Evolutionary conservation across 2,113 vertebrate genomes (phyloP).

Genomic region (Cygnus buccinator): DNA sequence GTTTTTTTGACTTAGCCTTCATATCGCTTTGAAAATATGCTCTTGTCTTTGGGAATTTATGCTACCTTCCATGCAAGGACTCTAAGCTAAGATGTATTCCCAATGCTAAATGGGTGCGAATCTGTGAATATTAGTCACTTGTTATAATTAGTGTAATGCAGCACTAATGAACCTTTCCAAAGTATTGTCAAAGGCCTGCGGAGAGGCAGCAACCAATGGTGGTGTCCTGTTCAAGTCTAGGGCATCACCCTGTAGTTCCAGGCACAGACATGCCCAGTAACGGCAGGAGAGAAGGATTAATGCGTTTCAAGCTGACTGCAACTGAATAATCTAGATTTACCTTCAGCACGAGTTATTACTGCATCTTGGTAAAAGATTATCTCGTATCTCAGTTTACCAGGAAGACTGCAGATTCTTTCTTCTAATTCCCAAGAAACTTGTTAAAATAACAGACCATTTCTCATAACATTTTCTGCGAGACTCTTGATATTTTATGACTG

Average conservation of each 20-base stretch:
- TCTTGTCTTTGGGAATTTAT: not conserved
- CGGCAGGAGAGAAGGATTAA: not conserved
- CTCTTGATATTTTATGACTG: slow-evolving; percentile 59
- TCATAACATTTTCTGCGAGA: slow-evolving; percentile 61
- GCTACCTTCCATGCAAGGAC: not conserved
- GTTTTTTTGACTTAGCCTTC: not conserved
- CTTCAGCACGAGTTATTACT: not conserved
- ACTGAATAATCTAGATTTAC: slow-evolving; percentile 3
- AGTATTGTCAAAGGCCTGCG: not conserved
- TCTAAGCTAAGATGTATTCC: not conserved
- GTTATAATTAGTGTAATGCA: not conserved
- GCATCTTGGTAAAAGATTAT: slow-evolving; percentile 37
- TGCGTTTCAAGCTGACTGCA: not conserved
- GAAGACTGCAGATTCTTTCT: not conserved
- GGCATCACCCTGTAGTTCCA: not conserved
- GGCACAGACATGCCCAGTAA: not conserved
- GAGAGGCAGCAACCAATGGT: not conserved
- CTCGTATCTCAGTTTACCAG: slow-evolving; percentile 36
- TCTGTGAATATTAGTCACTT: not conserved
- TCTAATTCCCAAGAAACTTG: slow-evolving; percentile 27
- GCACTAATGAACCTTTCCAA: not conserved
- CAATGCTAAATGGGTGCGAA: not conserved
- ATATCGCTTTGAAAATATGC: not conserved
- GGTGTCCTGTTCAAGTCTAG: not conserved
- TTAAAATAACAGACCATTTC: slow-evolving; percentile 58